Evolutionary conservation across 2,113 vertebrate genomes (phyloP), one percentile per base, ranked within the genome.

Genomic region (Stegastes partitus): DNA sequence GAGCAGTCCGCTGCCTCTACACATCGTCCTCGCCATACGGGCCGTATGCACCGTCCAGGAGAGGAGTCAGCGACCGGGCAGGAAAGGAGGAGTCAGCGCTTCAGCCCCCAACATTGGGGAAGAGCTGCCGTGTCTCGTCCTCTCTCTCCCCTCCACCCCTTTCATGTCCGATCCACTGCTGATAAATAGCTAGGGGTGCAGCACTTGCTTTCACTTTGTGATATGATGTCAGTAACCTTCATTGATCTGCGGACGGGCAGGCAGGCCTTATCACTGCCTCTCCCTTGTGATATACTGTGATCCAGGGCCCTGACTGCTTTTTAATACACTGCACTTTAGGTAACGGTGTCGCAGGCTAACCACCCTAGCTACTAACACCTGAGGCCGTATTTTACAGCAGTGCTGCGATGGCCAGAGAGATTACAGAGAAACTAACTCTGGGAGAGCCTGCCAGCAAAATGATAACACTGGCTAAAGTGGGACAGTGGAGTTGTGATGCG

Each of bases 141-240:
- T 81, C 81, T 83, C 68, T 47, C 77, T 42, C 67, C 70, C 84
- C 72, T 77, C 59, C 83, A 65, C 78, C 85, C 58, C 77, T 67
- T 77, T 85, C 79, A 79, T 81, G 81, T 93, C 76, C 67, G 85
- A 92, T 91, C 83, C 53, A 53, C 87, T 91, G 95, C 96, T 97
- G 96, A 98, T 97, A 97, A 97, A 97, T 93, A 95, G 94, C 95
- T 93, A 85, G 94, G 94, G 95, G 95, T 96, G 96, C 96, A 95
- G 94, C 95, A 94, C 94, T 96, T 92, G 94, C 96, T 96, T 97
- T 97, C 95, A 97, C 96, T 96, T 94, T 96, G 96, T 96, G 96
- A 97, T 97, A 98, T 96, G 96, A 97, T 97, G 97, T 97, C 97
- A 97, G 96, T 97, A 97, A 98, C 97, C 97, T 98, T 95, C 97